Evolutionary conservation across 2,113 vertebrate genomes (phyloP).

Genomic region (Aptenodytes forsteri): DNA sequence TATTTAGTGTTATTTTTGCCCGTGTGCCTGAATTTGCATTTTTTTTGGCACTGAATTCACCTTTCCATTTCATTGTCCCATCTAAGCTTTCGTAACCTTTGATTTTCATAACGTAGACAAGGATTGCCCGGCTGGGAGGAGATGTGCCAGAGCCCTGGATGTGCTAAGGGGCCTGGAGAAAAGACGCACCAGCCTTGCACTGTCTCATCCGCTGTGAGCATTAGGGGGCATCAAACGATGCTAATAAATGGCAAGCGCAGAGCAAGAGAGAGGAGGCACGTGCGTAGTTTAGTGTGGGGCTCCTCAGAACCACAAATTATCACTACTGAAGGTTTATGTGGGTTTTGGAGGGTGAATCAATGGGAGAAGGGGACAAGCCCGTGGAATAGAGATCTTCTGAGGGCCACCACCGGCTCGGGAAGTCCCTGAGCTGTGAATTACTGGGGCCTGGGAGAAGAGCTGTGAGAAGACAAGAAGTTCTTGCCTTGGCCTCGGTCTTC

Average conservation of each 20-base stretch:
- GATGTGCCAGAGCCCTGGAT: accelerated
- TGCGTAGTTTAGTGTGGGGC: accelerated
- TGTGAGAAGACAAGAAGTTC: accelerated
- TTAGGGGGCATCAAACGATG: conserved; percentile 37
- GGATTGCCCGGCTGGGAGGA: background rate
- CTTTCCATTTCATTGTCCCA: too few species aligned
- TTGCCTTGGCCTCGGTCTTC: background rate
- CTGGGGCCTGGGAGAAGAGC: background rate
- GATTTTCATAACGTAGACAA: accelerated
- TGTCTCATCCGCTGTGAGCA: background rate
- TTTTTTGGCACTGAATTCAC: background rate
- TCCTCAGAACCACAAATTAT: accelerated
- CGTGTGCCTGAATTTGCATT: accelerated
- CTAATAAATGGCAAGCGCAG: background rate
- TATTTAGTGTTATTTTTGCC: background rate
- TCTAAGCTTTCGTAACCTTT: background rate
- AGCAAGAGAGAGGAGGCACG: background rate
- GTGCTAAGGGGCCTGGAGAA: background rate
- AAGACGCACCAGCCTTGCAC: background rate
- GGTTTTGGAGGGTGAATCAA: accelerated
- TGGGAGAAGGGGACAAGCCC: background rate
- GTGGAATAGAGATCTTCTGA: background rate
- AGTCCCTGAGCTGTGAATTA: background rate
- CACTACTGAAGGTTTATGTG: accelerated
- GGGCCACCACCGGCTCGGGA: accelerated